Percentiles rank a stretch among this genome's conserved stretches.
Conservation (phyloP, 2,888 invertebrate genomes). For the Thereva unica region DNA sequence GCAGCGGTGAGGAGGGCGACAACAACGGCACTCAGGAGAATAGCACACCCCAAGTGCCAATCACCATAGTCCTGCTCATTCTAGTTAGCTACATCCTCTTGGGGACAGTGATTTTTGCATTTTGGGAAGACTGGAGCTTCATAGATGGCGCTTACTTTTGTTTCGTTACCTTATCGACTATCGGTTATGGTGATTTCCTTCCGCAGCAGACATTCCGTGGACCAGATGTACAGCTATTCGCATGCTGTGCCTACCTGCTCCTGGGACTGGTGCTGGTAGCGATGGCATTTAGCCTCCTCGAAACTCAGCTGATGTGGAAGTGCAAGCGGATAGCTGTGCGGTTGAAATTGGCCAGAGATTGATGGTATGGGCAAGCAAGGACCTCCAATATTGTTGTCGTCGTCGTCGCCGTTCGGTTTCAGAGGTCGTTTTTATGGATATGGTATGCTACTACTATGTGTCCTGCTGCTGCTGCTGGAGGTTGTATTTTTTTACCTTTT, state of each 20-base stretch:
- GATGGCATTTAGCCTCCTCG: constrained; percentile 82
- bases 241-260: constrained; percentile 78
- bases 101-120: constrained; percentile 76
- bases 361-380: constrained; percentile 46
- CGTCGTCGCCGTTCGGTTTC: constrained; percentile 13
- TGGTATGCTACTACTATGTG: neutral
- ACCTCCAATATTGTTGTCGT: neutral
- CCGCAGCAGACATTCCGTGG: constrained; percentile 61
- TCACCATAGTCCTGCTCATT: constrained; percentile 67
- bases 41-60: constrained; percentile 61
- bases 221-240: constrained; percentile 69
- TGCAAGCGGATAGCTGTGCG: constrained; percentile 73
- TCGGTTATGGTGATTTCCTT: constrained; percentile 78
- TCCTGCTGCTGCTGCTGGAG: neutral
- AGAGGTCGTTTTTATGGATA: neutral
- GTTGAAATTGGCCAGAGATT: constrained; percentile 68
- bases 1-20: constrained; percentile 20
- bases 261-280: constrained; percentile 80
- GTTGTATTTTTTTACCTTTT: neutral
- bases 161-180: constrained; percentile 81
- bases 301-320: constrained; percentile 76
- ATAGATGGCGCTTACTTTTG: constrained; percentile 84
- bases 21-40: constrained; percentile 34
- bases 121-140: constrained; percentile 81
- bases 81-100: constrained; percentile 74